phyloP scores from a whole-genome alignment of 2,113 vertebrate species.

The Grammomys dolichurus region DNA sequence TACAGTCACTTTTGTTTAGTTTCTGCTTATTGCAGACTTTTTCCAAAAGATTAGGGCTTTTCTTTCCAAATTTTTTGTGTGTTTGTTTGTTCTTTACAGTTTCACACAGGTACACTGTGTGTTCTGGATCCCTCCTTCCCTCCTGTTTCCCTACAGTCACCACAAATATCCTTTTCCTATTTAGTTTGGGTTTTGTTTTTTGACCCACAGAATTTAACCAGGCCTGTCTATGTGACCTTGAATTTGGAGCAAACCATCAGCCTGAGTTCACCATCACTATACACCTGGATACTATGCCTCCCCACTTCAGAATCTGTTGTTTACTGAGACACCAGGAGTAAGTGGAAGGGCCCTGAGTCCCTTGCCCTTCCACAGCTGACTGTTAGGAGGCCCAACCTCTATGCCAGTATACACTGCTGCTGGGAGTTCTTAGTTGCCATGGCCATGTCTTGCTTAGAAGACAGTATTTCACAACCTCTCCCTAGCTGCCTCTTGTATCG shows the following conservation, averaged over 20 bases:
- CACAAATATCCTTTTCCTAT: neutral
- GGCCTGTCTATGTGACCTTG: neutral
- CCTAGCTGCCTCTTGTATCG: too few species aligned
- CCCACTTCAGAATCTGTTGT: neutral
- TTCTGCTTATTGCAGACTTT: slow-evolving; percentile 1
- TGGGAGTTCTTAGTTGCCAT: neutral
- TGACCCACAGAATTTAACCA: too few species aligned
- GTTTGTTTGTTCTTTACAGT: slow-evolving; percentile 9
- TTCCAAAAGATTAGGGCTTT: neutral
- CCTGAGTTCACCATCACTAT: neutral
- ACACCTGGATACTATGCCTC: neutral
- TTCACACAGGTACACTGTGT: neutral
- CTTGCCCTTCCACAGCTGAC: neutral
- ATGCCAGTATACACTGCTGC: neutral
- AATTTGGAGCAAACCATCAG: neutral
- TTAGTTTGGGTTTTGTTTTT: neutral
- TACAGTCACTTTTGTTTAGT: neutral
- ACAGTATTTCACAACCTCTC: neutral
- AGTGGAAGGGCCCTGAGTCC: neutral
- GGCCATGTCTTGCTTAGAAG: neutral
- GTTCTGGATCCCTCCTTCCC: neutral
- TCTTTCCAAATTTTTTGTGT: neutral
- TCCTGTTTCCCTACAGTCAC: neutral
- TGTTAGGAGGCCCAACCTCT: neutral
- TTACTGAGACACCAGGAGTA: neutral